Evolutionary conservation across 2,888 invertebrate genomes (phyloP).

Genomic region (Trilocha varians): DNA sequence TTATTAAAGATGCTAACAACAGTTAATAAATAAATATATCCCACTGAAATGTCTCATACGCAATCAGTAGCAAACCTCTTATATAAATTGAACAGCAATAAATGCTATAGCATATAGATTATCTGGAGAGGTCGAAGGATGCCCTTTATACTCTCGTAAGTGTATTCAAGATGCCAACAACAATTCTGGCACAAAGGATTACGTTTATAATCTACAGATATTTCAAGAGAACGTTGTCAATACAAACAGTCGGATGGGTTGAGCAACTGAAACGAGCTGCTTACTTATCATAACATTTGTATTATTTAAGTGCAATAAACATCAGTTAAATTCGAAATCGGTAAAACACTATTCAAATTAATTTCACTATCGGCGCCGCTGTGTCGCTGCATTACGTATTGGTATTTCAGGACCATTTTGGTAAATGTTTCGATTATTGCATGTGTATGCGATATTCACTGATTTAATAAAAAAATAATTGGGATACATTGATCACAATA

Average conservation of each 20-base stretch:
- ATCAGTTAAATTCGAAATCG: slow-evolving; percentile 35
- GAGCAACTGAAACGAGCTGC: slow-evolving; percentile 16
- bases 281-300: slow-evolving; percentile 22
- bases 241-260: slow-evolving; percentile 19
- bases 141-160: not conserved
- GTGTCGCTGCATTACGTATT: slow-evolving; percentile 47
- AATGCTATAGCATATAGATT: not conserved
- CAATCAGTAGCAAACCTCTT: slow-evolving; percentile 50
- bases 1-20: too few species aligned
- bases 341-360: slow-evolving; percentile 45
- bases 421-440: slow-evolving; percentile 29
- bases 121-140: not conserved
- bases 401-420: slow-evolving; percentile 52
- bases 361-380: slow-evolving; percentile 46
- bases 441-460: slow-evolving; percentile 1
- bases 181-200: not conserved
- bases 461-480: too few species aligned
- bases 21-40: slow-evolving; percentile 67
- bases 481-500: too few species aligned
- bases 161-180: not conserved
- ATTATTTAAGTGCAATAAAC: slow-evolving; percentile 30
- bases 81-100: slow-evolving; percentile 1
- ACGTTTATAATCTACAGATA: not conserved
- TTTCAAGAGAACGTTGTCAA: not conserved
- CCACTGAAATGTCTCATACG: slow-evolving; percentile 60